phyloP scores from a whole-genome alignment of 2,113 vertebrate genomes.

The Donacobius atricapilla region DNA sequence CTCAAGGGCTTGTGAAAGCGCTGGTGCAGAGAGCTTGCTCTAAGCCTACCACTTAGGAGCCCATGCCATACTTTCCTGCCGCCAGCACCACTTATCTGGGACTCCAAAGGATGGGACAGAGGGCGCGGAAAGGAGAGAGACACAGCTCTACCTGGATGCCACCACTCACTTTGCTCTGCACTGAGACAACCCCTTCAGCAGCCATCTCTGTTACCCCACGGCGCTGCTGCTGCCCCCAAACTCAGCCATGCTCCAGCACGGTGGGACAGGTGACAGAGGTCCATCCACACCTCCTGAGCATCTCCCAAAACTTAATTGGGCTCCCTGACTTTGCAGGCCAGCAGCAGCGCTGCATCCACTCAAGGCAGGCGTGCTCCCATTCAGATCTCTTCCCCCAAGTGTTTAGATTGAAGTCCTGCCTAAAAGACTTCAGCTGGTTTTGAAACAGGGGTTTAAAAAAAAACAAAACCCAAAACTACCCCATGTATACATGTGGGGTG shows the following conservation, averaged over 20 bases:
- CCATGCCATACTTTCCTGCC: fast-evolving
- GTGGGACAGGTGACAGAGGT: not conserved
- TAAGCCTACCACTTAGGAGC: not conserved
- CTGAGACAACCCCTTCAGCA: not conserved
- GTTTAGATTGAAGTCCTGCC: not conserved
- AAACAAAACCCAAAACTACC: not conserved
- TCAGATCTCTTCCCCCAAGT: not conserved
- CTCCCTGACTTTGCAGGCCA: fast-evolving
- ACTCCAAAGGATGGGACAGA: not conserved
- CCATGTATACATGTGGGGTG: not conserved
- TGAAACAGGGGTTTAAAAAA: not conserved
- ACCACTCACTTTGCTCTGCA: not conserved
- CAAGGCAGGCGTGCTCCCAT: fast-evolving
- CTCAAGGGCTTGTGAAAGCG: fast-evolving
- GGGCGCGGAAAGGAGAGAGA: not conserved
- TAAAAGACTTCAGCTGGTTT: conserved; percentile 38
- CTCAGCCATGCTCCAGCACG: fast-evolving
- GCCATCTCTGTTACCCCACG: fast-evolving
- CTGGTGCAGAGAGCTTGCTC: not conserved
- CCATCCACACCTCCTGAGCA: not conserved
- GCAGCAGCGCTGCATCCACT: fast-evolving
- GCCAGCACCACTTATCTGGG: not conserved
- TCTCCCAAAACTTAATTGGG: fast-evolving
- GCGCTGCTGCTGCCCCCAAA: not conserved
- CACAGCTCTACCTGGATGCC: not conserved